These are phyloP conservation scores for Acanthosepion pharaonis DNA, from an alignment of 2,888 invertebrate genomes.

Conservation along the genomic window DNA sequence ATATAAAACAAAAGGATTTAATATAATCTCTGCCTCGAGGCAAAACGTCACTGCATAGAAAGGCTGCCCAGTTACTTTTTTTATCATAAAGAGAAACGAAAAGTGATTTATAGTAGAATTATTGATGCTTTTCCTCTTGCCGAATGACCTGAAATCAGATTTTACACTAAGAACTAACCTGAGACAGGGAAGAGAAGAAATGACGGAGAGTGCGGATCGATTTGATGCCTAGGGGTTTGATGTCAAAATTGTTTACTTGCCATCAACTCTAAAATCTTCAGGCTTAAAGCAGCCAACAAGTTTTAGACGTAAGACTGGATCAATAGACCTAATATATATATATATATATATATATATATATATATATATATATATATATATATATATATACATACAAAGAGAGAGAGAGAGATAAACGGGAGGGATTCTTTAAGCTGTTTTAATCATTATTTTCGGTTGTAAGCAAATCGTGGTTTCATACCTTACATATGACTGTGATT, in stretches of 20 bases:
- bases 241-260: constrained; percentile 33
- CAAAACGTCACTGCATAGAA: constrained; percentile 33
- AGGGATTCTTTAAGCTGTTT: too few relatives aligned
- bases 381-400: too few relatives aligned
- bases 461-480: too few relatives aligned
- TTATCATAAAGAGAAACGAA: constrained; percentile 4
- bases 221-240: background rate
- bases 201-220: background rate
- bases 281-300: background rate
- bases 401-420: too few relatives aligned
- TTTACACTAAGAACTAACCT: background rate
- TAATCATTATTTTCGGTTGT: too few relatives aligned
- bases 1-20: constrained; percentile 14
- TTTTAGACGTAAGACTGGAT: background rate
- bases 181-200: background rate
- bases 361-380: too few relatives aligned
- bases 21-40: background rate
- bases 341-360: too few relatives aligned
- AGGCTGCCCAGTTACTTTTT: background rate
- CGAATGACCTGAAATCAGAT: constrained; percentile 16
- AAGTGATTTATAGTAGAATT: constrained; percentile 33
- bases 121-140: background rate
- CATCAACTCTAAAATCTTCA: constrained; percentile 11
- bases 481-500: too few relatives aligned
- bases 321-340: background rate